phyloP scores from a whole-genome alignment of 1,140 invertebrate species.

The Chrysopa pallens region DNA sequence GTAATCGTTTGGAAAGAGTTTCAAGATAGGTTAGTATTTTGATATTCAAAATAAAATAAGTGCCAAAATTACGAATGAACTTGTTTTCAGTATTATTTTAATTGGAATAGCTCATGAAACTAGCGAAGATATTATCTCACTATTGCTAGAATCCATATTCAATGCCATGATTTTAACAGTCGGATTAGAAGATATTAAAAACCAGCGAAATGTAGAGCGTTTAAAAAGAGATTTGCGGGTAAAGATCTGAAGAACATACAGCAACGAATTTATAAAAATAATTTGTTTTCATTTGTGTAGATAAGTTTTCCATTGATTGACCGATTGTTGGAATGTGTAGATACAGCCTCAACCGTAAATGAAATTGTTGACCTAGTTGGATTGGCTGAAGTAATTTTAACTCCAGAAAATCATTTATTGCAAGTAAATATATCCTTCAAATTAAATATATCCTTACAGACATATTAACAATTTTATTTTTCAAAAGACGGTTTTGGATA shows the following conservation, averaged over 20 bases:
- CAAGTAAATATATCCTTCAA: slow-evolving; percentile 32
- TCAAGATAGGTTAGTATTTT: slow-evolving; percentile 16
- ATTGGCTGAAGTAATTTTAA: slow-evolving; percentile 43
- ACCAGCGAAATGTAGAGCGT: slow-evolving; percentile 55
- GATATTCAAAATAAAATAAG: background rate
- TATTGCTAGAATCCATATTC: slow-evolving; percentile 51
- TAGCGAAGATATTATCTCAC: slow-evolving; percentile 36
- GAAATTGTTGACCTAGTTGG: slow-evolving; percentile 39
- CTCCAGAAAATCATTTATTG: slow-evolving; percentile 46
- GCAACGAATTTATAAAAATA: background rate
- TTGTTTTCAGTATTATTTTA: slow-evolving; percentile 32
- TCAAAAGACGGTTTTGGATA: slow-evolving; percentile 49
- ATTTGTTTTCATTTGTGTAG: slow-evolving; percentile 19
- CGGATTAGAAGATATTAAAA: slow-evolving; percentile 57
- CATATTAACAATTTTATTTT: slow-evolving; percentile 10
- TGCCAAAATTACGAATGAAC: background rate
- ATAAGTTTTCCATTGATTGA: slow-evolving; percentile 52
- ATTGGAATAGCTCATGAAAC: slow-evolving; percentile 46
- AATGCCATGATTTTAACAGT: slow-evolving; percentile 56
- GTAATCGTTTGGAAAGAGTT: slow-evolving; percentile 60
- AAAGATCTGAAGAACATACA: slow-evolving; percentile 4
- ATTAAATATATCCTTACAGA: slow-evolving; percentile 1
- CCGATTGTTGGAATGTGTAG: slow-evolving; percentile 48
- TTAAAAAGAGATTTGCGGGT: slow-evolving; percentile 60
- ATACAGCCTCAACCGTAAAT: slow-evolving; percentile 34